Evolutionary conservation across 2,797 vertebrate species (phyloP).

Genomic region (Channallabes apus): DNA sequence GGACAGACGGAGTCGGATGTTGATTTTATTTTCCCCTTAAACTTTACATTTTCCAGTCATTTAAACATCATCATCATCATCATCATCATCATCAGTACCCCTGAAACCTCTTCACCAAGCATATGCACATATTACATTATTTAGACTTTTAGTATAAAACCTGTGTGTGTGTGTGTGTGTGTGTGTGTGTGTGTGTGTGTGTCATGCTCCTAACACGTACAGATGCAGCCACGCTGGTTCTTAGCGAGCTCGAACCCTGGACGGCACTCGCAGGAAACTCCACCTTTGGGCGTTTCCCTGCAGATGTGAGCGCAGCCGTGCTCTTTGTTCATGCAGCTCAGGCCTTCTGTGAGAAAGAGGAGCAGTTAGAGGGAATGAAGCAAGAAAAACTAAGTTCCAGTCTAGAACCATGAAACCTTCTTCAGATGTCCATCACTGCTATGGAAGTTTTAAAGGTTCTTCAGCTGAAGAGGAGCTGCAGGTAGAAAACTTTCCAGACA

Average conservation of each 20-base stretch:
- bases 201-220: conserved; percentile 73
- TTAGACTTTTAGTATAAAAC: not conserved
- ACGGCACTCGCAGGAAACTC: conserved; percentile 91
- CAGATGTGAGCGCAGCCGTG: conserved; percentile 97
- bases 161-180: too few relatives aligned
- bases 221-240: conserved; percentile 91
- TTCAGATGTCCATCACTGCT: not conserved
- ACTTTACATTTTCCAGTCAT: not conserved
- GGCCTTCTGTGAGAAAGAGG: conserved; percentile 80
- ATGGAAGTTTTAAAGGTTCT: not conserved
- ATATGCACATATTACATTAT: not conserved
- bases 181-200: too few relatives aligned
- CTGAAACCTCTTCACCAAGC: not conserved
- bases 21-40: too few relatives aligned
- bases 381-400: not conserved
- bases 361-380: conserved; percentile 18
- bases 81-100: not conserved
- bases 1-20: not conserved
- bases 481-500: not conserved
- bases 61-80: not conserved
- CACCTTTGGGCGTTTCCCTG: conserved; percentile 91
- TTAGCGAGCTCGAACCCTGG: conserved; percentile 94
- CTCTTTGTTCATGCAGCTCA: conserved; percentile 99
- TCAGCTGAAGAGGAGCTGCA: not conserved
- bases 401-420: not conserved